These are phyloP conservation scores for Drosophila nasuta DNA, from an alignment of 1,140 invertebrate genomes.

Conservation along the genomic window DNA sequence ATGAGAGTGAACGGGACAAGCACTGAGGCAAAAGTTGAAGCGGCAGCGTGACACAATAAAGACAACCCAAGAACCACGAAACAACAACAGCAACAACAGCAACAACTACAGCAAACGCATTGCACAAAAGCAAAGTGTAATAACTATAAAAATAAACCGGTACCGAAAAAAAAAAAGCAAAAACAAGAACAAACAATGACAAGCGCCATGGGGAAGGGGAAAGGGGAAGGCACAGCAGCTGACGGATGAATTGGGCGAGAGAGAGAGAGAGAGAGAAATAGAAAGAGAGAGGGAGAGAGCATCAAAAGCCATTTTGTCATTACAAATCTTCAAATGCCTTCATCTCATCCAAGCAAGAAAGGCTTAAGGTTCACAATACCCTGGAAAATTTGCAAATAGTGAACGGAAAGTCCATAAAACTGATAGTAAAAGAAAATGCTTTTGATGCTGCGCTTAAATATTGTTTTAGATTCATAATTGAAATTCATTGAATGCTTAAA, in stretches of 20 bases:
- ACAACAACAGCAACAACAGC: conserved; percentile 21
- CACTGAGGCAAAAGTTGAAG: conserved; percentile 62
- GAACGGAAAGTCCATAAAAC: too few species aligned
- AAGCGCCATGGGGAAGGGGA: too few species aligned
- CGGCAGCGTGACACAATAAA: conserved; percentile 74
- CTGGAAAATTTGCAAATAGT: neutral
- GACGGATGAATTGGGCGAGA: neutral
- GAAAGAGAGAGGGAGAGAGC: neutral
- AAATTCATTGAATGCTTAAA: too few species aligned
- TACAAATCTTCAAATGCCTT: conserved; percentile 51
- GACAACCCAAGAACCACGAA: conserved; percentile 45
- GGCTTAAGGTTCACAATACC: conserved; percentile 12
- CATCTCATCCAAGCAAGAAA: neutral
- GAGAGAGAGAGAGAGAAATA: neutral
- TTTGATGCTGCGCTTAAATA: too few species aligned
- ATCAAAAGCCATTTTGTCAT: conserved; percentile 63
- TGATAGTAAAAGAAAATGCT: too few species aligned
- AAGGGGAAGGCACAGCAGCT: neutral
- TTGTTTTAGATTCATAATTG: too few species aligned
- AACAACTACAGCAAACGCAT: conserved; percentile 25
- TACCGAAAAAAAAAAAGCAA: conserved; percentile 39
- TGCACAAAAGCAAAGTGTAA: conserved; percentile 71
- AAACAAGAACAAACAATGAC: conserved; percentile 18
- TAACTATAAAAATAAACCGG: conserved; percentile 79
- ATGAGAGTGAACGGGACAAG: conserved; percentile 4